phyloP scores from a whole-genome alignment of 1,140 invertebrate genomes.

The Leptopilina clavipes region DNA sequence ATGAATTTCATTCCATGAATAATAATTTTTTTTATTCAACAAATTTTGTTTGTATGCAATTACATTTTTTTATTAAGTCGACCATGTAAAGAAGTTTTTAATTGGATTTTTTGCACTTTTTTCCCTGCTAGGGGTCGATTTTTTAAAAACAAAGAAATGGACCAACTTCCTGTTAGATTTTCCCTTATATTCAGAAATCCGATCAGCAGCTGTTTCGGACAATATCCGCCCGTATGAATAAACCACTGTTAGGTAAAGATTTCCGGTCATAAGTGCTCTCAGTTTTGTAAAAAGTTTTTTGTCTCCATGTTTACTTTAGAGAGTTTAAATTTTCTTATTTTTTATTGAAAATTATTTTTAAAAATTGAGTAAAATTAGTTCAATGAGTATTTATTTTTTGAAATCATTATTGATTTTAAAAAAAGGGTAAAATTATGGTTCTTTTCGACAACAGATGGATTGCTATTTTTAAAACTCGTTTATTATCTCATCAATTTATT shows the following conservation, averaged over 20 bases:
- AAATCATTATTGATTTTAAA: not conserved
- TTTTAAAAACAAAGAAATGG: not conserved
- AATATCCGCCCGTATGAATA: conserved; percentile 24
- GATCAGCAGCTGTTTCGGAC: conserved; percentile 5
- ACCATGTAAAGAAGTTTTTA: no score
- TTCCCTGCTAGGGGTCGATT: not conserved
- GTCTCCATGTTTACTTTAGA: no score
- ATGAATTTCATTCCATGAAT: no score
- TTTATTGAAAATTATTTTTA: no score
- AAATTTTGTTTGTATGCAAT: no score
- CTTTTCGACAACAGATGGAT: not conserved
- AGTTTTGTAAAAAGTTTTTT: not conserved
- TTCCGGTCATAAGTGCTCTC: not conserved
- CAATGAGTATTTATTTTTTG: not conserved
- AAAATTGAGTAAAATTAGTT: not conserved
- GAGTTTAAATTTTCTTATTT: no score
- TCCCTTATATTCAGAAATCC: not conserved
- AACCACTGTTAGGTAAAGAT: conserved; percentile 7
- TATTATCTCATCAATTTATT: conserved; percentile 28
- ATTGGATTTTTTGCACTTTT: not conserved
- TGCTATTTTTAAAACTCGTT: not conserved
- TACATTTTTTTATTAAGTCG: no score
- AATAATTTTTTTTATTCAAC: no score
- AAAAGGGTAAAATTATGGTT: not conserved
- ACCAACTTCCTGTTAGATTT: not conserved